Evolutionary conservation across 2,113 vertebrate species (phyloP), one percentile per base, ranked within the genome.

Genomic region (Crotalus tigris): DNA sequence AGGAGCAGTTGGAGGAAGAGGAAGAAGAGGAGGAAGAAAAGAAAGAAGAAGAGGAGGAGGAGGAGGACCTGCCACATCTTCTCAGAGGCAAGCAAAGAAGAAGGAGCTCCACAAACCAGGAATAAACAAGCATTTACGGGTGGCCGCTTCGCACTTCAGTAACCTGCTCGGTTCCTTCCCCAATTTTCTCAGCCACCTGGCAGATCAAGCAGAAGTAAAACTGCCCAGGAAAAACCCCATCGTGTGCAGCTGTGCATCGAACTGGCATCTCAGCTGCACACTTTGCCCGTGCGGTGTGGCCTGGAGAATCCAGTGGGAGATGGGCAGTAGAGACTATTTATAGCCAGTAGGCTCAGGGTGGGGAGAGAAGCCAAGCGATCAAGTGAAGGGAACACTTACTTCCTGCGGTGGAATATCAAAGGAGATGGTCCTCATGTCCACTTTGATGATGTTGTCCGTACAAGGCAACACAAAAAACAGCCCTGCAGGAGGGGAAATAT

Each of bases 381-480:
- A 0, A 59, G 39, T 23, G 15, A 90, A 92, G 64, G 85, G 15
- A 23, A 54, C 7, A 92, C 96, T 94, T 96, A 99, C 99, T 98
- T 99, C 99, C 94, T 99, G 99, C 3, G 99, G 99, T 12, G 99
- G 99, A 92, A 99, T 99, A 94, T 99, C 98, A 8, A 99, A 99
- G 26, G 98, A 99, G 95, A 99, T 98, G 55, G 99, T 99, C 92
- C 99, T 98, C 98, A 99, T 99, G 97, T 99, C 99, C 97, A 99
- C 99, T 69, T 99, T 99, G 96, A 99, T 98, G 93, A 99, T 98
- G 97, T 96, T 99, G 98, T 99, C 99, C 0, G 99, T 99, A 97
- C 99, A 99, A 0, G 99, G 99, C 95, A 99, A 95, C 95, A 99
- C 94, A 15, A 99, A 99, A 97, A 99, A 99, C 95, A 99, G 96